phyloP scores from a whole-genome alignment of 2,797 vertebrate genomes.

The Stomatorhinus walkeri region DNA sequence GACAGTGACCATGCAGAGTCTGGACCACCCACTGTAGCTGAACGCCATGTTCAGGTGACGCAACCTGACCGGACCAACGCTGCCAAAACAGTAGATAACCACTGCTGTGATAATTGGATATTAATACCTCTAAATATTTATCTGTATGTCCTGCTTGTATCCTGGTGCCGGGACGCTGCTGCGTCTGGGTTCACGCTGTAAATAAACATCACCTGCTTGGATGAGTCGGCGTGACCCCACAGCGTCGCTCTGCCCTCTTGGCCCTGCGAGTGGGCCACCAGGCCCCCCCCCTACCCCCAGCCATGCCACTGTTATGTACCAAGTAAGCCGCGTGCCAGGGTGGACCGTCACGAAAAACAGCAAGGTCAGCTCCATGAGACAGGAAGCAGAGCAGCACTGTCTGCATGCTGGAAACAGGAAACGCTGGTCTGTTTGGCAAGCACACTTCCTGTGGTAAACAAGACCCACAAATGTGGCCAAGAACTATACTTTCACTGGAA shows the following conservation, averaged over 20 bases:
- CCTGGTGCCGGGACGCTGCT: background rate
- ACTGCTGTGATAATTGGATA: slow-evolving; percentile 1
- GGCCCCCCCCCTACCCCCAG: background rate
- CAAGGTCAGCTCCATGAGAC: background rate
- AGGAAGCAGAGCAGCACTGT: background rate
- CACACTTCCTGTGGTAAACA: background rate
- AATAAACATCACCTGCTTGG: background rate
- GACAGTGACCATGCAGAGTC: background rate
- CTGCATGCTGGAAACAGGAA: background rate
- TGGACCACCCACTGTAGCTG: background rate
- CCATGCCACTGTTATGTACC: background rate
- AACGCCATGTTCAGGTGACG: background rate
- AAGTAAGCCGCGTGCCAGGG: background rate
- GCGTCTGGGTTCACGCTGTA: background rate
- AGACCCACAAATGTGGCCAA: background rate
- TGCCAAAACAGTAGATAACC: background rate
- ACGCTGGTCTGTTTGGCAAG: background rate
- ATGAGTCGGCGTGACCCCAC: background rate
- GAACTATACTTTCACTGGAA: background rate
- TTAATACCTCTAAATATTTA: slow-evolving; percentile 5
- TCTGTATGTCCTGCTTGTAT: background rate
- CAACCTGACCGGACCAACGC: background rate
- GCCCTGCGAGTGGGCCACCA: background rate
- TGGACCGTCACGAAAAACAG: background rate
- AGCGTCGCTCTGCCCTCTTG: background rate